These are phyloP conservation scores for Alouatta palliata DNA, from an alignment of 2,113 vertebrate genomes.

Conservation along the genomic window DNA sequence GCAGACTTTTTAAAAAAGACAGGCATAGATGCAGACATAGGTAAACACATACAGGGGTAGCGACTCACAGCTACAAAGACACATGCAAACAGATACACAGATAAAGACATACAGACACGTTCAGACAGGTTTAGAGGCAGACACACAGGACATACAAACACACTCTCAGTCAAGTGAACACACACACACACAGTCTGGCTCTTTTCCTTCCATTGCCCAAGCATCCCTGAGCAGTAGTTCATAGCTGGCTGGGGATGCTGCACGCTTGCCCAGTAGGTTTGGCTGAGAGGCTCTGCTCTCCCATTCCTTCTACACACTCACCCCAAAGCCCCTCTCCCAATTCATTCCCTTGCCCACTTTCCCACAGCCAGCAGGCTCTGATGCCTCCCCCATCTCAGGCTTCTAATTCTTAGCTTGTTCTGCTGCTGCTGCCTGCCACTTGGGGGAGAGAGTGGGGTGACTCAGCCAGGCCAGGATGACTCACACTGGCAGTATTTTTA, in stretches of 20 bases:
- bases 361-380: not conserved
- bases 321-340: constrained; percentile 54
- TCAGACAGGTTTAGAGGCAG: not conserved
- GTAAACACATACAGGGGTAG: not conserved
- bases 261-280: not conserved
- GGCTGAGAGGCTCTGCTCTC: not conserved
- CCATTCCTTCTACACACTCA: not conserved
- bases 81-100: not conserved
- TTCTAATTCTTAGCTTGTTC: constrained; percentile 55
- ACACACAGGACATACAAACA: not conserved
- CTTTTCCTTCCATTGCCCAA: not conserved
- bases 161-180: not conserved
- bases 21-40: not conserved
- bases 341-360: constrained; percentile 36
- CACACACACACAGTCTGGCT: not conserved
- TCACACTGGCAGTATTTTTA: constrained; percentile 80
- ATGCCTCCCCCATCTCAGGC: constrained; percentile 56
- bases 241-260: not conserved
- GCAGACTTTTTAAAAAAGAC: not conserved
- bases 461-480: constrained; percentile 80
- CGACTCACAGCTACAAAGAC: not conserved
- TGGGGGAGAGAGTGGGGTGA: constrained; percentile 64
- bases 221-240: not conserved
- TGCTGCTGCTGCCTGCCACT: constrained; percentile 56
- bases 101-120: not conserved